Conservation (phyloP, 2,113 vertebrate genomes). For the Trachemys scripta region DNA sequence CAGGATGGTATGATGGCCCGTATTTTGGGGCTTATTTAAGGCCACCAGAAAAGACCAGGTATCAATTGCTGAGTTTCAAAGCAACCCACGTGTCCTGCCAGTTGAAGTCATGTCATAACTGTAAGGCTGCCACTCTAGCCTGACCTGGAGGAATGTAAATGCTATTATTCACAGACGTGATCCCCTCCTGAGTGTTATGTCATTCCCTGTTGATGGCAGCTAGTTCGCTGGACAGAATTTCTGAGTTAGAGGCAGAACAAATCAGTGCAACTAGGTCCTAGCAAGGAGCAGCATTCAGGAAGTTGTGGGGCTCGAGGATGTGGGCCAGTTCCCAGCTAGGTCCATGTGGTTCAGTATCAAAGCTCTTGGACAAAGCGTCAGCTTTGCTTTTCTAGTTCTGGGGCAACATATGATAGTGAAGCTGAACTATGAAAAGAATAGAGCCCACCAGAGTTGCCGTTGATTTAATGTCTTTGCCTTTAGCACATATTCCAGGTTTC, state of each 20-base stretch:
- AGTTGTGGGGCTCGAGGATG: neutral
- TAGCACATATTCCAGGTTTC: too few relatives aligned
- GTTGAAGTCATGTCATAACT: too few relatives aligned
- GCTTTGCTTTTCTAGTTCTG: neutral
- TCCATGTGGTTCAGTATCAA: neutral
- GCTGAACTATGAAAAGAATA: neutral
- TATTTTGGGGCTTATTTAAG: neutral
- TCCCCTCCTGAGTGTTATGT: neutral
- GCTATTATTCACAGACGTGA: neutral
- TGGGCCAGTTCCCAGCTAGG: neutral
- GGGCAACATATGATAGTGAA: neutral
- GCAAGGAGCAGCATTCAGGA: neutral
- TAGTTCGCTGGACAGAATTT: too few relatives aligned
- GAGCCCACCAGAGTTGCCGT: neutral
- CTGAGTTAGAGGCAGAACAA: neutral
- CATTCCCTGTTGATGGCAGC: neutral
- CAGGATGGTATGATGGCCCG: neutral
- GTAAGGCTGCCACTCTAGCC: neutral
- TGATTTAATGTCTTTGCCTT: too few relatives aligned
- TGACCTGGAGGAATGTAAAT: neutral
- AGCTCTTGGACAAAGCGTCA: neutral
- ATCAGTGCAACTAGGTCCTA: neutral
- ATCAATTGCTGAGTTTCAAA: neutral
- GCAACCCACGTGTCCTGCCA: neutral
- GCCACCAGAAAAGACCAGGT: too few relatives aligned